Percentiles rank a stretch among this genome's conserved stretches.
Conservation (phyloP, 2,888 invertebrate genomes). For the Seira sanloemensis region DNA sequence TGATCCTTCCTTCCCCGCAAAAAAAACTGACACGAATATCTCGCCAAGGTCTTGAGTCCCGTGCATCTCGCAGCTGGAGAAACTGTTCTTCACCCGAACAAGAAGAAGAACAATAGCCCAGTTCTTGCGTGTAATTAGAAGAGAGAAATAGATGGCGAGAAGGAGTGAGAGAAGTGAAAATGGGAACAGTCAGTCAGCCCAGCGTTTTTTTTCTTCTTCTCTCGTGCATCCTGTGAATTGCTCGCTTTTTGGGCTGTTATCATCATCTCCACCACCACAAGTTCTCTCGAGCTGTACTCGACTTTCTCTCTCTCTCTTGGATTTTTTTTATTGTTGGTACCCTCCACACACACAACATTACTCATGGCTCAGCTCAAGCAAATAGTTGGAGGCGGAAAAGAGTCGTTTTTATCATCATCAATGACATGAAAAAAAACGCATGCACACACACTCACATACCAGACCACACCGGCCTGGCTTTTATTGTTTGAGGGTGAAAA, state of each 20-base stretch:
- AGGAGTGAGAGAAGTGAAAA: constrained; percentile 13
- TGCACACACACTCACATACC: background rate
- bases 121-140: constrained; percentile 56
- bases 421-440: constrained; percentile 36
- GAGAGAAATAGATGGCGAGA: constrained; percentile 23
- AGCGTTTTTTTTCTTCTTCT: background rate
- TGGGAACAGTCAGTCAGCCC: constrained; percentile 5
- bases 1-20: background rate
- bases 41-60: constrained; percentile 4
- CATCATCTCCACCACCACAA: constrained; percentile 22
- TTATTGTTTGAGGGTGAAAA: background rate
- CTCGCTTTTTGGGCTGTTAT: constrained; percentile 32
- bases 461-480: background rate
- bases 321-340: background rate
- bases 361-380: constrained; percentile 44
- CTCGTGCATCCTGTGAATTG: constrained; percentile 26
- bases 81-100: too few species aligned
- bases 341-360: constrained; percentile 33
- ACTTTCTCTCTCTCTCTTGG: constrained; percentile 24
- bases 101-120: constrained; percentile 49
- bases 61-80: background rate
- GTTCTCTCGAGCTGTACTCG: constrained; percentile 20
- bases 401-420: constrained; percentile 35
- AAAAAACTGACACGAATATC: constrained; percentile 25
- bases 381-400: constrained; percentile 47